Percentiles rank a stretch among this genome's conserved stretches.
Conservation (phyloP, 1,140 invertebrate species). For the Bathynomus jamesi region DNA sequence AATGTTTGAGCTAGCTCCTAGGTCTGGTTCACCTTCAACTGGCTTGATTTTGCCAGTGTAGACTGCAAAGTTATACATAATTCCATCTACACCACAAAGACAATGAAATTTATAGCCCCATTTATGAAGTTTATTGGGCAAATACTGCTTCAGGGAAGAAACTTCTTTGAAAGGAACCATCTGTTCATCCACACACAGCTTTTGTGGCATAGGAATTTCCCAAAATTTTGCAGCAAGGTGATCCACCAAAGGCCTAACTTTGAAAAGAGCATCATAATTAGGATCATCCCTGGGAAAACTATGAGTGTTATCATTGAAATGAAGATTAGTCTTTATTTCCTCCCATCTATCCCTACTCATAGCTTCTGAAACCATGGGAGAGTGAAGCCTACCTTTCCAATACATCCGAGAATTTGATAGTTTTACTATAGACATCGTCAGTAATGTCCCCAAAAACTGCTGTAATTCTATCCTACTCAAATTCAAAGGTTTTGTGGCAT, state of each 20-base stretch:
- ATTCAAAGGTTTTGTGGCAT: slow-evolving; percentile 22
- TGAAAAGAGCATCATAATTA: neutral
- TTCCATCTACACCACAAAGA: slow-evolving; percentile 19
- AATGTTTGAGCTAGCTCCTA: slow-evolving; percentile 31
- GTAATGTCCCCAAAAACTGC: slow-evolving; percentile 20
- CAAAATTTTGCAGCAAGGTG: neutral
- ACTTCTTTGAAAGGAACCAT: slow-evolving; percentile 35
- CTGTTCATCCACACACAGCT: slow-evolving; percentile 30
- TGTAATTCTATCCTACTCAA: slow-evolving; percentile 15
- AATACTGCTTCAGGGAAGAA: slow-evolving; percentile 30
- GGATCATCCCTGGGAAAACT: neutral
- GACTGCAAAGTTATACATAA: slow-evolving; percentile 33
- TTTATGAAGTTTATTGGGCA: slow-evolving; percentile 34
- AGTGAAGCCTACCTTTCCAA: slow-evolving; percentile 6
- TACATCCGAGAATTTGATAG: neutral
- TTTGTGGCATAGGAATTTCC: slow-evolving; percentile 19
- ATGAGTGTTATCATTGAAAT: slow-evolving; percentile 15
- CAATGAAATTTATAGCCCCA: slow-evolving; percentile 38
- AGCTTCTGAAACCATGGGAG: slow-evolving; percentile 17
- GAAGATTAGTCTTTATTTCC: slow-evolving; percentile 15
- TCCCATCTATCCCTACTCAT: slow-evolving; percentile 16
- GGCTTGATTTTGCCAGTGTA: slow-evolving; percentile 35
- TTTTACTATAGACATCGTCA: neutral
- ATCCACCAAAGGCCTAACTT: neutral
- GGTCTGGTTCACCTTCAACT: slow-evolving; percentile 18